Conservation (phyloP, 2,113 vertebrate species). For the Henicopernis longicauda region DNA sequence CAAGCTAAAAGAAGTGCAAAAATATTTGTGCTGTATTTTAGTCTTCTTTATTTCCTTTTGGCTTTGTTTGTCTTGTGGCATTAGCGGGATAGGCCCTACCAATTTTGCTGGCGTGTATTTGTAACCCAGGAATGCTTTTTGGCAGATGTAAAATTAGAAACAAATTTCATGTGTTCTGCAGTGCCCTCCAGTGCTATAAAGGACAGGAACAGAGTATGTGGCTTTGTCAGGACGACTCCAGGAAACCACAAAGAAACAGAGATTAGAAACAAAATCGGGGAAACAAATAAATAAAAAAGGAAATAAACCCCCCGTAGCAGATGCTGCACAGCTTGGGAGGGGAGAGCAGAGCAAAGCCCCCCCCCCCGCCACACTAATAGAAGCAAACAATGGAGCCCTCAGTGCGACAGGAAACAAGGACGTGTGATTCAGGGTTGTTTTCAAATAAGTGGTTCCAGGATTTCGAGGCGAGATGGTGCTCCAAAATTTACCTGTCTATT, state of each 20-base stretch:
- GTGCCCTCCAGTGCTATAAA: slow-evolving; percentile 78
- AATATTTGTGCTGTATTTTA: slow-evolving; percentile 51
- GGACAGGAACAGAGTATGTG: slow-evolving; percentile 76
- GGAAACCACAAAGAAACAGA: slow-evolving; percentile 82
- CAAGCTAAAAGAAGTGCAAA: slow-evolving; percentile 53
- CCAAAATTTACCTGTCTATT: slow-evolving; percentile 21
- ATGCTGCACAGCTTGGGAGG: slow-evolving; percentile 64
- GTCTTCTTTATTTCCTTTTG: slow-evolving; percentile 72
- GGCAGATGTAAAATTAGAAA: slow-evolving; percentile 93
- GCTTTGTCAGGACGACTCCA: slow-evolving; percentile 82
- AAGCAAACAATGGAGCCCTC: slow-evolving; percentile 41
- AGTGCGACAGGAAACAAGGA: not conserved
- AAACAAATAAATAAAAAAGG: slow-evolving; percentile 60
- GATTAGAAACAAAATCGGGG: slow-evolving; percentile 75
- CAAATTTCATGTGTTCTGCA: slow-evolving; percentile 87
- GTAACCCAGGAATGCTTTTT: slow-evolving; percentile 75
- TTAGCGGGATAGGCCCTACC: slow-evolving; percentile 66
- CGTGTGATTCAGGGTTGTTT: not conserved
- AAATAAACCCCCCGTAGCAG: slow-evolving; percentile 70
- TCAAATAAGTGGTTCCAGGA: not conserved
- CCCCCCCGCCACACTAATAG: not conserved
- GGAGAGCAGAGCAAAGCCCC: slow-evolving; percentile 34
- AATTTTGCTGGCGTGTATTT: slow-evolving; percentile 75
- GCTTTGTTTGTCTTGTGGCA: slow-evolving; percentile 86
- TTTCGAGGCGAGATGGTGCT: not conserved